Evolutionary conservation across 2,797 vertebrate genomes (phyloP).

Genomic region (Sebastes cheni): DNA sequence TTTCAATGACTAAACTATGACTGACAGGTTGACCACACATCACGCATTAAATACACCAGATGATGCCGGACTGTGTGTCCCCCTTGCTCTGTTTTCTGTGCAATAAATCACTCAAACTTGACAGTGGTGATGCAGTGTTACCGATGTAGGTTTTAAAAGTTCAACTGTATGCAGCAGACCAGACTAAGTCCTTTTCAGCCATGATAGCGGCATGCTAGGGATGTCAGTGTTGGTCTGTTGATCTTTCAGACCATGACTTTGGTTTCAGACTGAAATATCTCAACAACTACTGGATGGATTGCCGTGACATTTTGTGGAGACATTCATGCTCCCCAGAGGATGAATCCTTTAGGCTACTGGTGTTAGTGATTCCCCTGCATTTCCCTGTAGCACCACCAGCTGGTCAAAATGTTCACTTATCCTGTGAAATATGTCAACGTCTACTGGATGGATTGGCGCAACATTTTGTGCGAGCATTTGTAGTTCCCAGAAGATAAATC

Average conservation of each 20-base stretch:
- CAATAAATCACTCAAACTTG: constrained; percentile 24
- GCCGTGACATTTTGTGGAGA: neutral
- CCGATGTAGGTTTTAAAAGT: constrained; percentile 4
- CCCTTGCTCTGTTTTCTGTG: constrained; percentile 7
- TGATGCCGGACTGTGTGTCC: neutral
- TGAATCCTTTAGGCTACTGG: neutral
- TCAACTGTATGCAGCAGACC: neutral
- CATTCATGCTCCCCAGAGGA: neutral
- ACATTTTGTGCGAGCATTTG: neutral
- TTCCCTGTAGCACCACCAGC: neutral
- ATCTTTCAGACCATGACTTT: neutral
- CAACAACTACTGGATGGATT: neutral
- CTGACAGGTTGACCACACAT: constrained; percentile 36
- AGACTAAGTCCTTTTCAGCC: neutral
- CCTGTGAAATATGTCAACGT: neutral
- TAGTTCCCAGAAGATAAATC: neutral
- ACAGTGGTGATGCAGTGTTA: constrained; percentile 4
- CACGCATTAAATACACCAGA: constrained; percentile 17
- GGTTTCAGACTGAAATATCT: neutral
- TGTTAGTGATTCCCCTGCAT: neutral
- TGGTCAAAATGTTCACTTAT: neutral
- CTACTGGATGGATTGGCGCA: neutral
- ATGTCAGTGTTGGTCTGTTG: neutral
- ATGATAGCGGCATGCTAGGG: neutral
- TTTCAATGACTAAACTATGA: constrained; percentile 11